phyloP scores from a whole-genome alignment of 2,888 invertebrate species.

The Hipparchia semele region DNA sequence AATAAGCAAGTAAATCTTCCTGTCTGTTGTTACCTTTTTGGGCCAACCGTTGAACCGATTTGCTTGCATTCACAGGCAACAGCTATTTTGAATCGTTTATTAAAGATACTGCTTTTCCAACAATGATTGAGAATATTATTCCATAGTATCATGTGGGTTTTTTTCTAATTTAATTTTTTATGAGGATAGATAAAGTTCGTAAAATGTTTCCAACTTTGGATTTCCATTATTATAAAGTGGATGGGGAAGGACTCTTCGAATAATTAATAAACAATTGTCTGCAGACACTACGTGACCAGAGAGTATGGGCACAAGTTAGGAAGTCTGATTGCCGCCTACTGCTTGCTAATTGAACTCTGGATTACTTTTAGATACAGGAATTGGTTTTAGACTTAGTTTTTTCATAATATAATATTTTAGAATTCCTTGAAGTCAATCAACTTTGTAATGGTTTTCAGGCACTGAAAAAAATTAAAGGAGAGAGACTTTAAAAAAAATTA shows the following conservation, averaged over 20 bases:
- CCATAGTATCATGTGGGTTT: not conserved
- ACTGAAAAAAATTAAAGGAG: too few relatives aligned
- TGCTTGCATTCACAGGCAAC: too few relatives aligned
- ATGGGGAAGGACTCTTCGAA: slow-evolving; percentile 41
- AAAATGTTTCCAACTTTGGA: slow-evolving; percentile 41
- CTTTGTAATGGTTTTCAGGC: too few relatives aligned
- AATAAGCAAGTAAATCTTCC: too few relatives aligned
- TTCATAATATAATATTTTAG: too few relatives aligned
- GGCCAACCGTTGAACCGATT: too few relatives aligned
- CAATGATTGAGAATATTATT: too few relatives aligned
- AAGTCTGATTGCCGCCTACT: slow-evolving; percentile 36
- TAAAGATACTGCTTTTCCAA: too few relatives aligned
- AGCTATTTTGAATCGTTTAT: too few relatives aligned
- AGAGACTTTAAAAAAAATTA: too few relatives aligned
- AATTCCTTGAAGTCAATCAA: too few relatives aligned
- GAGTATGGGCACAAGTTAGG: slow-evolving; percentile 42
- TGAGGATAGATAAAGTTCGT: slow-evolving; percentile 26
- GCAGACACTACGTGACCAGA: slow-evolving; percentile 47
- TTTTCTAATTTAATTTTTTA: not conserved
- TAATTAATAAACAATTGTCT: slow-evolving; percentile 58
- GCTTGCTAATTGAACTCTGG: slow-evolving; percentile 28
- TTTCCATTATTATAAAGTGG: slow-evolving; percentile 41
- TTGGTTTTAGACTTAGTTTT: not conserved
- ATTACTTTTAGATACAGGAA: slow-evolving; percentile 16
- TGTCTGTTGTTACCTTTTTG: too few relatives aligned